These are phyloP conservation scores for Busseola fusca DNA, from an alignment of 2,888 invertebrate genomes.

Conservation along the genomic window DNA sequence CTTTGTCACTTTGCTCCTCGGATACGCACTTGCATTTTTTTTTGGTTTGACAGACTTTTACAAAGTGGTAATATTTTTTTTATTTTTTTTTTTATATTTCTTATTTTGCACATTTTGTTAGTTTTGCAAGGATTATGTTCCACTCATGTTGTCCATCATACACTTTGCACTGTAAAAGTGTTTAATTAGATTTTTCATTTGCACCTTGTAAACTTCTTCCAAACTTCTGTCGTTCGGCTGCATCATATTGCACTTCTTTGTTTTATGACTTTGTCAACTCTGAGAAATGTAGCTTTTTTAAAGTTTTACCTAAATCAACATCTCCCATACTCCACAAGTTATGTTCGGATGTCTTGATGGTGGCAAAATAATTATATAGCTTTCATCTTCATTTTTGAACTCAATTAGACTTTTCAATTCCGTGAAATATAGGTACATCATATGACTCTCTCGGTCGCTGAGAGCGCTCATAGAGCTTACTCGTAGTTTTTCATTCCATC, in stretches of 20 bases:
- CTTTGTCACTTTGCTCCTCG: background rate
- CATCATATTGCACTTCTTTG: background rate
- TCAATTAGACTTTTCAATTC: background rate
- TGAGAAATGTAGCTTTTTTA: constrained; percentile 1
- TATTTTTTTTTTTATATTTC: too few relatives aligned
- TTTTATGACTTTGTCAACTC: background rate
- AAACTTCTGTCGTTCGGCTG: background rate
- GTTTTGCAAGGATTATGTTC: background rate
- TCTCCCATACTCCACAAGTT: background rate
- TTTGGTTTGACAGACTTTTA: background rate
- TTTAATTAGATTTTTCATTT: background rate
- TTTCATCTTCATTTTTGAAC: background rate
- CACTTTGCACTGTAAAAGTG: background rate
- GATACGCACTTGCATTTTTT: background rate
- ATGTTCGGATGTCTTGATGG: background rate
- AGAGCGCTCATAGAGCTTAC: background rate
- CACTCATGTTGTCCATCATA: constrained; percentile 1
- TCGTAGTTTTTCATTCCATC: background rate
- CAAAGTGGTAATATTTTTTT: constrained; percentile 6
- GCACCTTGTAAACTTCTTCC: background rate
- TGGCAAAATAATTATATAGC: background rate
- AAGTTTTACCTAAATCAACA: background rate
- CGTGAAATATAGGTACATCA: background rate
- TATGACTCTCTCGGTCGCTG: background rate
- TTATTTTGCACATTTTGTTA: background rate